Percentiles rank a stretch among this genome's conserved stretches.
These are phyloP conservation scores for Nomada fucata DNA, from an alignment of 2,888 invertebrate genomes.

Conservation along the genomic window DNA sequence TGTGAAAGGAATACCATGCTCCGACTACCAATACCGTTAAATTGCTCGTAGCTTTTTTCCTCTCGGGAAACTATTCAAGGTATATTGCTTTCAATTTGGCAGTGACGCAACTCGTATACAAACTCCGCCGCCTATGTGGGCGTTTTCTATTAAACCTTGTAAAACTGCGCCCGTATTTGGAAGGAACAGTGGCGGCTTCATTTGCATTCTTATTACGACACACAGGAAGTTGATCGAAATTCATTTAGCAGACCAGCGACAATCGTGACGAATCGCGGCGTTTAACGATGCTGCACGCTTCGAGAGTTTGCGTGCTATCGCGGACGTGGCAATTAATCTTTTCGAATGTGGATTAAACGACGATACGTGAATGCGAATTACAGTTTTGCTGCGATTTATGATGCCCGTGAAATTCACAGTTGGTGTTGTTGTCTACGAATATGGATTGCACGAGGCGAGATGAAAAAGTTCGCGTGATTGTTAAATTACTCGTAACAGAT, in stretches of 20 bases:
- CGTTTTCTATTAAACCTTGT: slow-evolving; percentile 43
- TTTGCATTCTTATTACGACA: background rate
- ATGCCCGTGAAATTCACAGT: no score
- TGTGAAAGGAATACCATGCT: slow-evolving; percentile 57
- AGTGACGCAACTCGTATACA: slow-evolving; percentile 57
- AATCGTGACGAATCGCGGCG: background rate
- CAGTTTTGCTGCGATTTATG: no score
- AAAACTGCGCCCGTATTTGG: slow-evolving; percentile 29
- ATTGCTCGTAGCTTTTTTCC: slow-evolving; percentile 49
- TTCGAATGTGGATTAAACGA: background rate
- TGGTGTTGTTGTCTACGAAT: no score
- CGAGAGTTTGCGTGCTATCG: background rate
- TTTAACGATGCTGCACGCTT: no score
- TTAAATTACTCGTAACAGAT: no score
- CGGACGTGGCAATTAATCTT: background rate
- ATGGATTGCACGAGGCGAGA: no score
- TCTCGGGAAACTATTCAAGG: slow-evolving; percentile 58
- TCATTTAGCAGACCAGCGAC: no score
- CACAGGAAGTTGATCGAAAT: background rate
- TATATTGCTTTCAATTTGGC: slow-evolving; percentile 64
- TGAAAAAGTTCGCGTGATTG: no score
- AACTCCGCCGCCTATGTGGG: slow-evolving; percentile 33
- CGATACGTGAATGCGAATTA: background rate
- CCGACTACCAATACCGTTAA: slow-evolving; percentile 64
- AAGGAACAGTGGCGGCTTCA: background rate